These are phyloP conservation scores for Thunnus thynnus DNA, from an alignment of 2,113 vertebrate genomes.

Conservation along the genomic window DNA sequence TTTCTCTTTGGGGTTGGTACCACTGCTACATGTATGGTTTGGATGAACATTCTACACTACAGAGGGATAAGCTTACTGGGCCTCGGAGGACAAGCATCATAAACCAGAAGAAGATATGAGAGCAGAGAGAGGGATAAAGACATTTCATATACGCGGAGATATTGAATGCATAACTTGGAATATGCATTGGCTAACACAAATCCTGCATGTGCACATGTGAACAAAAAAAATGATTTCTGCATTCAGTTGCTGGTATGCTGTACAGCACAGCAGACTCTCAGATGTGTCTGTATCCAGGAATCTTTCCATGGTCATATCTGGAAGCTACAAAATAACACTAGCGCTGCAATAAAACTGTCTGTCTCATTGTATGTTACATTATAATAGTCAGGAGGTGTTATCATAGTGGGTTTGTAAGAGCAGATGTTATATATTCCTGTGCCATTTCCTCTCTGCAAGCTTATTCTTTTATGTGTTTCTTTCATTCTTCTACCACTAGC, in stretches of 20 bases:
- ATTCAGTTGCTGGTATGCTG: slow-evolving; percentile 8
- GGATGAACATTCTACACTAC: slow-evolving; percentile 52
- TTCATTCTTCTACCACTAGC: slow-evolving; percentile 38
- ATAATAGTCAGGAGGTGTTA: slow-evolving; percentile 32
- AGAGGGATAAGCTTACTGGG: slow-evolving; percentile 50
- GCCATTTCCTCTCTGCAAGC: slow-evolving; percentile 29
- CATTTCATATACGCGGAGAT: slow-evolving; percentile 29
- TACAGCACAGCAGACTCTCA: slow-evolving; percentile 6
- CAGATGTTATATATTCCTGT: slow-evolving; percentile 44
- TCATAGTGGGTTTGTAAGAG: slow-evolving; percentile 14
- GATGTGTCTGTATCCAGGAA: slow-evolving; percentile 1
- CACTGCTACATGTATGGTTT: slow-evolving; percentile 50
- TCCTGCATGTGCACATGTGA: not conserved
- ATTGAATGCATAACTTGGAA: slow-evolving; percentile 33
- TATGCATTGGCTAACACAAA: slow-evolving; percentile 10
- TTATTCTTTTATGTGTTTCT: slow-evolving; percentile 49
- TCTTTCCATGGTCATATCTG: slow-evolving; percentile 26
- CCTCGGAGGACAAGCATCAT: slow-evolving; percentile 47
- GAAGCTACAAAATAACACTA: slow-evolving; percentile 34
- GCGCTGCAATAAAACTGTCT: slow-evolving; percentile 22
- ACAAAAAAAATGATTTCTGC: slow-evolving; percentile 9
- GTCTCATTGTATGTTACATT: slow-evolving; percentile 14
- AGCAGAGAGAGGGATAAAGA: slow-evolving; percentile 18
- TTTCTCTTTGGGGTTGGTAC: slow-evolving; percentile 69
- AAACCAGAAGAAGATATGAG: slow-evolving; percentile 11